Conservation (phyloP, 1,140 invertebrate genomes). For the Diorhabda carinulata region DNA sequence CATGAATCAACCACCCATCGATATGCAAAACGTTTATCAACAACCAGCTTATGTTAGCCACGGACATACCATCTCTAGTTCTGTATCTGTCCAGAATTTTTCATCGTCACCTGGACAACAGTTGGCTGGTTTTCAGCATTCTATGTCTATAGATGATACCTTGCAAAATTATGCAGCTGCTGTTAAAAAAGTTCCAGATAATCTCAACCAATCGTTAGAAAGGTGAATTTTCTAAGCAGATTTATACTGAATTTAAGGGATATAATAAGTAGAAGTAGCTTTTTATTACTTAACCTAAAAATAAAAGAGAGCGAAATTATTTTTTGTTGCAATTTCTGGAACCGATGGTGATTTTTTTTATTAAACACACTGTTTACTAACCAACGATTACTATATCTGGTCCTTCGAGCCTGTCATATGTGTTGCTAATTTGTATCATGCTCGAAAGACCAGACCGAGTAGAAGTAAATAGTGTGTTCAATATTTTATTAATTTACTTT, state of each 20-base stretch:
- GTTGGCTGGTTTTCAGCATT: conserved; percentile 23
- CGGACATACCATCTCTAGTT: conserved; percentile 26
- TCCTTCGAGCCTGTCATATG: no score
- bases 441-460: no score
- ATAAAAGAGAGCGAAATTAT: no score
- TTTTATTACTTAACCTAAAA: no score
- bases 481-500: conserved; percentile 15
- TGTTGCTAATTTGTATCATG: no score
- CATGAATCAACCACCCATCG: conserved; percentile 8
- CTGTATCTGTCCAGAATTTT: conserved; percentile 36
- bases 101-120: conserved; percentile 13
- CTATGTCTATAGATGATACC: conserved; percentile 29
- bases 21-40: conserved; percentile 16
- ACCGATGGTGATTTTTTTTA: no score
- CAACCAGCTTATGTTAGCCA: conserved; percentile 7
- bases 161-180: conserved; percentile 20
- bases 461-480: conserved; percentile 19
- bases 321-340: no score
- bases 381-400: no score
- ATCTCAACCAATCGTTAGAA: conserved; percentile 33
- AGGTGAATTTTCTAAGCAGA: conserved; percentile 15
- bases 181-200: conserved; percentile 31
- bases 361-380: no score
- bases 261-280: no score
- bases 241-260: no score